Evolutionary conservation across 2,888 invertebrate genomes (phyloP), one percentile per base, ranked within the genome.

Genomic region (Villa cingulata): DNA sequence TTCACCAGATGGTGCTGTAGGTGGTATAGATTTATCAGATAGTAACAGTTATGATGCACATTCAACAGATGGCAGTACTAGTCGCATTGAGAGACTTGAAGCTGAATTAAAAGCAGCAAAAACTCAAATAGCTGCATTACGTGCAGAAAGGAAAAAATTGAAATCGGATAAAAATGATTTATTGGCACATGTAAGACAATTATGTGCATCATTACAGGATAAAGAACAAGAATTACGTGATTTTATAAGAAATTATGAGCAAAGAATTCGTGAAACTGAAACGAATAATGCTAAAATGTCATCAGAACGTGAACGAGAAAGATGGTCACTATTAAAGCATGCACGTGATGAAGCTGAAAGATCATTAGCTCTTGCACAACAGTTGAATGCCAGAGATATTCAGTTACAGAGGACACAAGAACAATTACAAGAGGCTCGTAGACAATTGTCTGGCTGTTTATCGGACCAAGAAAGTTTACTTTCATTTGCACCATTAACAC

Each of bases 121-220:
- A 57, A 64, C 60, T 41, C 66, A 68, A 53, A 55, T 69, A 41
- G 52, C 63, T 76, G 88, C 85, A 47, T 72, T 94, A 62, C 90
- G 91, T 67, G 81, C 86, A 51, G 94, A 95, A 69, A 77, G 91
- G 52, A 89, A 91, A 69, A 78, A 90, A 54, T 74, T 94, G 64
- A 89, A 91, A 71, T 86, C 88, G 15, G 94, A 95, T 71, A 92
- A 92, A 71, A 86, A 86, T 63, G 94, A 94, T 70, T 75, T 95
- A 54, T 73, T 94, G 57, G 86, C 84, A 64, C 92, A 94, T 72
- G 92, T 94, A 82, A 91, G 91, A 68, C 91, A 94, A 63, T 76
- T 95, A 50, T 95, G 94, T 67, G 82, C 85, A 48, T 91, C 92
- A 10, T 74, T 95, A 51, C 94, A 94, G 70, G 91, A 92, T 66